These are phyloP conservation scores for Yponomeuta plumbellus DNA, from an alignment of 2,888 invertebrate species.

Conservation along the genomic window DNA sequence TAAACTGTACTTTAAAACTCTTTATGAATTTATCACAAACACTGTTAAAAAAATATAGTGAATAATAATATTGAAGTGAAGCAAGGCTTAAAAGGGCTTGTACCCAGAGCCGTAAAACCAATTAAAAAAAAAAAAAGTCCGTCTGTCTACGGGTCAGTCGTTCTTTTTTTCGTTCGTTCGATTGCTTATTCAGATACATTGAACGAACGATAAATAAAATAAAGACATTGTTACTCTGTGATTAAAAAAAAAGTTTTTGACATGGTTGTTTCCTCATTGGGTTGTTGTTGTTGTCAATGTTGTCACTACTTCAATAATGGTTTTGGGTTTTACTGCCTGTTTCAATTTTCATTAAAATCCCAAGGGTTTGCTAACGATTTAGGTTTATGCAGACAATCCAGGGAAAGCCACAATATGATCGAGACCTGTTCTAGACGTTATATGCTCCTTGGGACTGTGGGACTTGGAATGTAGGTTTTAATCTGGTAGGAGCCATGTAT, in stretches of 20 bases:
- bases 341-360: background rate
- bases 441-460: slow-evolving; percentile 86
- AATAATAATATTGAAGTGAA: too few relatives aligned
- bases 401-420: slow-evolving; percentile 76
- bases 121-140: too few relatives aligned
- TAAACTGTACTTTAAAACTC: too few relatives aligned
- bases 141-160: slow-evolving; percentile 23
- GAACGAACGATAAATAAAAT: slow-evolving; percentile 2
- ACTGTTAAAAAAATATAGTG: too few relatives aligned
- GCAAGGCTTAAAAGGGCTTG: too few relatives aligned
- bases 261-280: too few relatives aligned
- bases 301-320: too few relatives aligned
- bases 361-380: background rate
- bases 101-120: too few relatives aligned
- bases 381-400: background rate
- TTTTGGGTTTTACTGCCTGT: background rate
- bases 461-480: slow-evolving; percentile 82
- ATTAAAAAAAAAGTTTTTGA: background rate
- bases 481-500: slow-evolving; percentile 8
- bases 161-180: slow-evolving; percentile 16
- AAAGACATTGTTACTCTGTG: too few relatives aligned
- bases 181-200: slow-evolving; percentile 17
- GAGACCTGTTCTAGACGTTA: slow-evolving; percentile 90
- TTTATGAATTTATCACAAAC: too few relatives aligned
- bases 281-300: too few relatives aligned